A percentile compares a stretch with the other conserved stretches of the same genome.
Conservation (phyloP, 2,113 vertebrate species). For the Tragelaphus scriptus region DNA sequence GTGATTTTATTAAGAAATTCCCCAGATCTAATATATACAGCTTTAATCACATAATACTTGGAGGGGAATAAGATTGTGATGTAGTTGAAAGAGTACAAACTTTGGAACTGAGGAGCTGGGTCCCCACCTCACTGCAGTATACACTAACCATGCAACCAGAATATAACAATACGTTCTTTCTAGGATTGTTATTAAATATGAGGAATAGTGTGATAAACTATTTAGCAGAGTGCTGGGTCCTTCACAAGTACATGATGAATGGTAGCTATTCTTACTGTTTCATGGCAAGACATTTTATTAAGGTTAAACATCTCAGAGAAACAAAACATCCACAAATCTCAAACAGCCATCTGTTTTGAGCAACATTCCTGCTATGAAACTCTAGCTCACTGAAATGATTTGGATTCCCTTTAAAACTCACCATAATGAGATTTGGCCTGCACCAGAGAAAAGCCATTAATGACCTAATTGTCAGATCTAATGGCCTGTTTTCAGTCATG, state of each 20-base stretch:
- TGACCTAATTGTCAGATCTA: conserved; percentile 46
- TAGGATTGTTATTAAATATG: background rate
- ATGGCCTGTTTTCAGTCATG: conserved; percentile 51
- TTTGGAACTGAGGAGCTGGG: background rate
- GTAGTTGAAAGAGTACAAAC: background rate
- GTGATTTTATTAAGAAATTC: background rate
- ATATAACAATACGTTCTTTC: background rate
- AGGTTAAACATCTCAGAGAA: conserved; percentile 32
- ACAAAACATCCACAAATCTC: conserved; percentile 39
- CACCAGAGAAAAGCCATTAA: conserved; percentile 58
- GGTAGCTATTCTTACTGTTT: background rate
- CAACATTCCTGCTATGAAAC: conserved; percentile 36
- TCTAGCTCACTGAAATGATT: conserved; percentile 43
- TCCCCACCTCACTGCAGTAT: background rate
- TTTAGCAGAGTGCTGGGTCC: background rate
- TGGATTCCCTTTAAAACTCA: conserved; percentile 50
- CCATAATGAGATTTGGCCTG: conserved; percentile 56
- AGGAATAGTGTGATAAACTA: background rate
- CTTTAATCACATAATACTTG: background rate
- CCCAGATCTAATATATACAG: background rate
- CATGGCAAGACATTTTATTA: conserved; percentile 32
- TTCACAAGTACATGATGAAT: background rate
- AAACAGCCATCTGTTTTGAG: conserved; percentile 58
- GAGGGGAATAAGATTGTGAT: background rate
- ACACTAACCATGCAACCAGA: background rate